Evolutionary conservation across 2,113 vertebrate genomes (phyloP).

Genomic region (Corynorhinus townsendii): DNA sequence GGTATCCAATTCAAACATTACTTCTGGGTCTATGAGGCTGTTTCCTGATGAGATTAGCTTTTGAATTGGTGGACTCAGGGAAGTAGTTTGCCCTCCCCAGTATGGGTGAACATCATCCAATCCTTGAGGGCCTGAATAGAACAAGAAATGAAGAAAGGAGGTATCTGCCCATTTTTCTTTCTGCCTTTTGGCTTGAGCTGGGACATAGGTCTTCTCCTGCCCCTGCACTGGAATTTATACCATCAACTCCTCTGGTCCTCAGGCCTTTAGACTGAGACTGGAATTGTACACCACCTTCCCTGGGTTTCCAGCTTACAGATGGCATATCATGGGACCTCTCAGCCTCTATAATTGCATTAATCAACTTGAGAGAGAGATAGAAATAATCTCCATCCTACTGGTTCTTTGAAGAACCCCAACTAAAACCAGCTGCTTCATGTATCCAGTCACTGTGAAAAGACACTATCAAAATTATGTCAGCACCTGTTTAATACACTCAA

Average conservation of each 20-base stretch:
- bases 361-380: not conserved
- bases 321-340: not conserved
- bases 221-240: not conserved
- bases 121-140: not conserved
- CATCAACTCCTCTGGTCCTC: not conserved
- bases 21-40: not conserved
- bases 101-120: not conserved
- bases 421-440: not conserved
- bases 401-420: not conserved
- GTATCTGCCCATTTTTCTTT: not conserved
- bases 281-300: not conserved
- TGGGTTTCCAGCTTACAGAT: not conserved
- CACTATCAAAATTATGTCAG: not conserved
- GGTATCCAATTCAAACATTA: not conserved
- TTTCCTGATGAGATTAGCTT: not conserved
- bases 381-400: not conserved
- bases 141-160: not conserved
- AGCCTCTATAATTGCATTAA: not conserved
- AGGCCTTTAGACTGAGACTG: not conserved
- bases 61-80: not conserved
- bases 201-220: not conserved
- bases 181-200: not conserved
- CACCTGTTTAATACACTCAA: not conserved
- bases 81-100: not conserved
- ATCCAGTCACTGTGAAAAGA: not conserved